Evolutionary conservation across 2,888 invertebrate species (phyloP).

Genomic region (Galerucella calmariensis): DNA sequence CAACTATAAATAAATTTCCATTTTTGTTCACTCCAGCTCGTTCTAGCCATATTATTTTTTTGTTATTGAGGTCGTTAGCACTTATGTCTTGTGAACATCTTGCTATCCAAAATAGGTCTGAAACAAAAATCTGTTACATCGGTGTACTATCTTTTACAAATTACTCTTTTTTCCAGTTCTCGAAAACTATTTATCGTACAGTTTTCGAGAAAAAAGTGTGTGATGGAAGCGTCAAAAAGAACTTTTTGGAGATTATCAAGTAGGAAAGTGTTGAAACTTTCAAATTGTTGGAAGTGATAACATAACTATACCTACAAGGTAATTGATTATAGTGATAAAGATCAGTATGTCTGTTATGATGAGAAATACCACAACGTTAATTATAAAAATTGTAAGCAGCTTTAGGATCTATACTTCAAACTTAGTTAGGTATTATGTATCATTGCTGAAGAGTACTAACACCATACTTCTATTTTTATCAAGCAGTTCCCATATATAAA

Average conservation of each 20-base stretch:
- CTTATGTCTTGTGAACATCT: conserved; percentile 1
- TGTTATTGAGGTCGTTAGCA: neutral
- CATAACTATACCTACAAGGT: no score
- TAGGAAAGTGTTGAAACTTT: no score
- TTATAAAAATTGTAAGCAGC: no score
- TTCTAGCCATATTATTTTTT: conserved; percentile 1
- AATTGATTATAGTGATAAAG: no score
- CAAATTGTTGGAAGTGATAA: no score
- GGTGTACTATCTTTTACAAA: neutral
- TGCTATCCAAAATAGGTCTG: neutral
- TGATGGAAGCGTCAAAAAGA: neutral
- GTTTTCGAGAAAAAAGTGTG: neutral
- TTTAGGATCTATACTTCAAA: no score
- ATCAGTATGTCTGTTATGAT: no score
- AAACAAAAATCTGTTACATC: neutral
- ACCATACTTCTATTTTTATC: no score
- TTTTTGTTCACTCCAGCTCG: neutral
- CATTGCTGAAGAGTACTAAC: no score
- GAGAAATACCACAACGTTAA: no score
- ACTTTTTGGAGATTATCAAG: neutral
- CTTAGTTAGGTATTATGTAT: no score
- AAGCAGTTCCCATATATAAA: no score
- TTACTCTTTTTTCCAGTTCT: neutral
- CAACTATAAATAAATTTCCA: neutral
- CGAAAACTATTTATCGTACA: neutral